Percentiles rank a stretch among this genome's conserved stretches.
Evolutionary conservation across 1,140 invertebrate genomes (phyloP).

Genomic region (Bombus superbus): DNA sequence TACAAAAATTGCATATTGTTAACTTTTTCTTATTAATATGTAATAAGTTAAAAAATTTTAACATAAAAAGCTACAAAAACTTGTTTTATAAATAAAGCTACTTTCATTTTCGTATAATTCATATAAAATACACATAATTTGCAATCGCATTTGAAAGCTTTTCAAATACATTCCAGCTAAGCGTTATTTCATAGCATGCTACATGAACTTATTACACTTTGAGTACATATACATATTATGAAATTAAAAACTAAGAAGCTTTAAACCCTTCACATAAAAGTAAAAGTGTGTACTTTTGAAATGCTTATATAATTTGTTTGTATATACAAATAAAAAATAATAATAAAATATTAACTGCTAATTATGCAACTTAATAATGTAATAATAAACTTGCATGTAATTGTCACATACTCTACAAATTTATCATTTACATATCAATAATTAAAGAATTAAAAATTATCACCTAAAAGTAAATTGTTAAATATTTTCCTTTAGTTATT

Average conservation of each 20-base stretch:
- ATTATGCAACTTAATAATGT: background rate
- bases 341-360: background rate
- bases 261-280: conserved; percentile 7
- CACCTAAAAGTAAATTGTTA: background rate
- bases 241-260: conserved; percentile 38
- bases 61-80: background rate
- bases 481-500: background rate
- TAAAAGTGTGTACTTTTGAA: conserved; percentile 22
- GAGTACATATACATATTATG: conserved; percentile 8
- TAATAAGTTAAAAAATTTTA: background rate
- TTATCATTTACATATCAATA: background rate
- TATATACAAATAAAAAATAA: conserved; percentile 26
- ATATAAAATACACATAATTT: conserved; percentile 23
- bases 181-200: conserved; percentile 38
- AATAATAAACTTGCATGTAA: conserved; percentile 15
- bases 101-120: background rate
- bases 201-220: conserved; percentile 27
- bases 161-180: conserved; percentile 27
- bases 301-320: conserved; percentile 7
- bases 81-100: background rate
- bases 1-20: background rate
- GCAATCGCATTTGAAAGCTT: conserved; percentile 26
- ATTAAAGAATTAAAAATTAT: background rate
- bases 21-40: background rate
- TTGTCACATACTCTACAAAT: conserved; percentile 9